Evolutionary conservation across 2,113 vertebrate species (phyloP).

Genomic region (Limnothrissa miodon): DNA sequence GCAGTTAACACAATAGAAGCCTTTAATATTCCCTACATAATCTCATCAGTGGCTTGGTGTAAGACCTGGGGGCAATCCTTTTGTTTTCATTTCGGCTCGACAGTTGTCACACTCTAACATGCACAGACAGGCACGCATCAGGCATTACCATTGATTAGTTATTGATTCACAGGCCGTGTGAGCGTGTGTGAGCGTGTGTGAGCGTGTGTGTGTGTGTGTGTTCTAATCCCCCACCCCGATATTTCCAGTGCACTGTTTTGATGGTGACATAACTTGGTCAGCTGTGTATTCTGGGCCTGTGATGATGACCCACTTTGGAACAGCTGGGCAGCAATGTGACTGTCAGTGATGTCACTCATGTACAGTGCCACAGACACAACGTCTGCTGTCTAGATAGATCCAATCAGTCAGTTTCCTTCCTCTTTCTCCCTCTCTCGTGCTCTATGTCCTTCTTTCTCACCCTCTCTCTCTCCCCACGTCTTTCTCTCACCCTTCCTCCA

Average conservation of each 20-base stretch:
- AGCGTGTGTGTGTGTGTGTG: not conserved
- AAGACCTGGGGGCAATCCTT: not conserved
- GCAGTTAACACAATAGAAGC: not conserved
- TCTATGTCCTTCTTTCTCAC: not conserved
- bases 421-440: not conserved
- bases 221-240: not conserved
- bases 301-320: slow-evolving; percentile 1
- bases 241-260: not conserved
- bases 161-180: not conserved
- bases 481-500: not conserved
- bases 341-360: slow-evolving; percentile 15
- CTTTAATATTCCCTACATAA: not conserved
- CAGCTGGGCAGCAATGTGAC: slow-evolving; percentile 12
- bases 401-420: not conserved
- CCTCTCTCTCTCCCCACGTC: not conserved
- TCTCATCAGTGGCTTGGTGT: not conserved
- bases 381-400: not conserved
- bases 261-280: slow-evolving; percentile 10
- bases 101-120: not conserved
- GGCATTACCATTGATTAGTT: not conserved
- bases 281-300: slow-evolving; percentile 5
- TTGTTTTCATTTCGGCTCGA: not conserved
- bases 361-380: not conserved
- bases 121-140: not conserved
- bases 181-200: not conserved